Evolutionary conservation across 2,888 invertebrate species (phyloP).

Genomic region (Drosophila birchii): DNA sequence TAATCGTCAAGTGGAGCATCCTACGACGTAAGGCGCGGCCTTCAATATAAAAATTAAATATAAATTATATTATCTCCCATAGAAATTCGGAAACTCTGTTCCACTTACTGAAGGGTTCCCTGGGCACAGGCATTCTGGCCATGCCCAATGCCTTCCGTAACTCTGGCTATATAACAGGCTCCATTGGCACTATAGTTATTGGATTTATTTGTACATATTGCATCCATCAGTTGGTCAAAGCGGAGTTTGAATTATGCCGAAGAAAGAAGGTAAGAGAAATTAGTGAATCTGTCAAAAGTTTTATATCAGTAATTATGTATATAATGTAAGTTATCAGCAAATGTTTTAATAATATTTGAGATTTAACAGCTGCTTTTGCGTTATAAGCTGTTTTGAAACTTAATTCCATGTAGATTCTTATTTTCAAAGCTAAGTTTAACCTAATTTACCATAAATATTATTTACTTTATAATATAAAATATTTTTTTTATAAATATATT

Average conservation of each 20-base stretch:
- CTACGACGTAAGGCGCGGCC: conserved; percentile 88
- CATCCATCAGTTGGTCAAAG: conserved; percentile 91
- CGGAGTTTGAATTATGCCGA: conserved; percentile 87
- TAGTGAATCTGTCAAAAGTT: background rate
- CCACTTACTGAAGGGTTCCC: conserved; percentile 95
- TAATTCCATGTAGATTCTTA: background rate
- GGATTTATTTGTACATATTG: conserved; percentile 97
- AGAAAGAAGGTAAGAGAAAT: conserved; percentile 83
- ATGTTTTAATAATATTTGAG: background rate
- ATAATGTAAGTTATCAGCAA: background rate
- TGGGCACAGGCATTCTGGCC: conserved; percentile 97
- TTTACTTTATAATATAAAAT: too few relatives aligned
- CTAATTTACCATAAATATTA: too few relatives aligned
- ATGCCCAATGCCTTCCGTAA: conserved; percentile 91
- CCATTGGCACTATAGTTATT: conserved; percentile 92
- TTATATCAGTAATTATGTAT: background rate
- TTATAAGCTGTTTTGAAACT: too few relatives aligned
- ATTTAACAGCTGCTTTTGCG: background rate
- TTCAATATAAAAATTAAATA: background rate
- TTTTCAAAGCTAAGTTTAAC: too few relatives aligned
- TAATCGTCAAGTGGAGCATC: conserved; percentile 88
- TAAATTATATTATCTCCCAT: conserved; percentile 60
- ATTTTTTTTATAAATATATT: too few relatives aligned
- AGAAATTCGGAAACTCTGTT: conserved; percentile 94
- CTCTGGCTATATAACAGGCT: conserved; percentile 88